Evolutionary conservation across 2,888 invertebrate genomes (phyloP).

Genomic region (Dryocosmus kuriphilus): DNA sequence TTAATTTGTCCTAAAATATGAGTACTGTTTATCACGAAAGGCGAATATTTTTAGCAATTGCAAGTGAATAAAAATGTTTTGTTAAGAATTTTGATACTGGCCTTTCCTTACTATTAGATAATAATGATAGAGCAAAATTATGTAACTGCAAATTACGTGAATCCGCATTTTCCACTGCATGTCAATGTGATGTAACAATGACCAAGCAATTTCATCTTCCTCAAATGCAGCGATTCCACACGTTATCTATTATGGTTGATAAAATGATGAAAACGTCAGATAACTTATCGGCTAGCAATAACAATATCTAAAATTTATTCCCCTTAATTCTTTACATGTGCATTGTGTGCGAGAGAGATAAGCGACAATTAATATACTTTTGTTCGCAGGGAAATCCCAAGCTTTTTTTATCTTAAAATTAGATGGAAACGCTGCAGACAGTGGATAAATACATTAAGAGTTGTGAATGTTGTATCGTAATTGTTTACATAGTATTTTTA

Average conservation of each 20-base stretch:
- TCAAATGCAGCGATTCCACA: neutral
- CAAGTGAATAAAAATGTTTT: too few relatives aligned
- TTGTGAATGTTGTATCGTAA: too few relatives aligned
- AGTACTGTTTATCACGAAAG: neutral
- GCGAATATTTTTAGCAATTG: neutral
- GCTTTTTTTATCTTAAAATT: too few relatives aligned
- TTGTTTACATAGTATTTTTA: too few relatives aligned
- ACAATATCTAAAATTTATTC: neutral
- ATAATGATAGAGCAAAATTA: neutral
- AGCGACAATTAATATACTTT: neutral
- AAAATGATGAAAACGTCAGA: constrained; percentile 19
- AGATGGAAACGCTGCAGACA: too few relatives aligned
- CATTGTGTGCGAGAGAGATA: neutral
- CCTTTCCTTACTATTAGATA: neutral
- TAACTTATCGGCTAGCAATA: neutral
- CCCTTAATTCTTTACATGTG: neutral
- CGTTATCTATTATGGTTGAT: constrained; percentile 1
- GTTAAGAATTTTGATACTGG: too few relatives aligned
- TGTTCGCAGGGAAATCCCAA: too few relatives aligned
- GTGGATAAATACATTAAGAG: too few relatives aligned
- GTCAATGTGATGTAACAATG: constrained; percentile 14
- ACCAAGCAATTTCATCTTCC: neutral
- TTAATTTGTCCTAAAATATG: neutral
- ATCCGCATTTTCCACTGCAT: neutral
- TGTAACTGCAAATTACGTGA: neutral